Base-by-base conservation (phyloP, 2,888 invertebrate species). In the Lottia gigantea region DNA sequence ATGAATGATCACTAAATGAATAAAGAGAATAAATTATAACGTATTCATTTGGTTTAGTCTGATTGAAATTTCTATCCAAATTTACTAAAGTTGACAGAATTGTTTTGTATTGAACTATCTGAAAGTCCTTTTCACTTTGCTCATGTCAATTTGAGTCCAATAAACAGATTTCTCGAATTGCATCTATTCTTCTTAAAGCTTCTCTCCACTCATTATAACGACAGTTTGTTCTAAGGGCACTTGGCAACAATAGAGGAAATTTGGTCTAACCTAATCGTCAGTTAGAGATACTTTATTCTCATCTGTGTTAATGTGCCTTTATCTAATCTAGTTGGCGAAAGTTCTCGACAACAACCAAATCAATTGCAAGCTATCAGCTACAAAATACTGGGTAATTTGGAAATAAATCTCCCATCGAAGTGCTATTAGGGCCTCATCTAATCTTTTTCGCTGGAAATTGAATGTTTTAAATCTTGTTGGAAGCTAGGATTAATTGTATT, bases 381-480 rank as follows among this genome's bases (percentile, higher is more conserved):
- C 73, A 71, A 76, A 76, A 75, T 67, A 70, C 71, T 71, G 73
- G 73, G 74, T 78, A 76, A 78, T 78, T 78, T 76, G 73, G 74
- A 72, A 74, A 78, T 78, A 78, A 78, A 78, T 76, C 78, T 74
- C 69, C 68, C 71, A 76, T 74, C 74, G 74, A 72, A 66, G 76
- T 72, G 71, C 70, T 76, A 76, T 75, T 76, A 74, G 74, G 66
- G 67, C 69, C 72, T 74, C 73, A 76, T 76, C 76, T 75, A 78
- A 76, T 78, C 76, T 76, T 72, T 76, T 74, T 74, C 74, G 71
- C 73, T 71, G 72, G 74, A 75, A 76, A 76, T 75, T 74, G 76
- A 76, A 78, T 78, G 78, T 76, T 73, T 75, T 71, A 78, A 76
- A 78, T 76, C 78, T 76, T 75, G 76, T 76, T 74, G 75, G 70